These are phyloP conservation scores for Cosmorhoe ocellata DNA, from an alignment of 2,888 invertebrate genomes.

Conservation along the genomic window DNA sequence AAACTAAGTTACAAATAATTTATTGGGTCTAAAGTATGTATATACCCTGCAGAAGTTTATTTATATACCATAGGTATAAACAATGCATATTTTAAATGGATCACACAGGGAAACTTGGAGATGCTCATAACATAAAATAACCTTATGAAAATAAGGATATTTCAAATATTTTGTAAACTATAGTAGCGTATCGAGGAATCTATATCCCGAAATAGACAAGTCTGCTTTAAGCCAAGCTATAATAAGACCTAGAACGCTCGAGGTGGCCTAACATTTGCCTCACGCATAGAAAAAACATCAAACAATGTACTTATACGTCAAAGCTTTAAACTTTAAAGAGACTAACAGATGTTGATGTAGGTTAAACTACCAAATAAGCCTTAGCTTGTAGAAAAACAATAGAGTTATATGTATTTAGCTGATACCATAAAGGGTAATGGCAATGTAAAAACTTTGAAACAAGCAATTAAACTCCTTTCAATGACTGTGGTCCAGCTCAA, in stretches of 20 bases:
- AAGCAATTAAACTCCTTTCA: slow-evolving; percentile 16
- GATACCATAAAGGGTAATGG: slow-evolving; percentile 13
- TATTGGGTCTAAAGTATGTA: too few species aligned
- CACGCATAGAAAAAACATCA: slow-evolving; percentile 16
- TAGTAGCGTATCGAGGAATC: slow-evolving; percentile 21
- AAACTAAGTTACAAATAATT: too few species aligned
- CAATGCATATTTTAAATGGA: too few species aligned
- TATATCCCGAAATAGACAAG: slow-evolving; percentile 23
- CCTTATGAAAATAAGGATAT: too few species aligned
- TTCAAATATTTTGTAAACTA: too few species aligned
- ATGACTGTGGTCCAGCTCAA: too few species aligned
- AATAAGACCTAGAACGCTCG: slow-evolving; percentile 24
- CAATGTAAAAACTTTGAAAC: slow-evolving; percentile 3
- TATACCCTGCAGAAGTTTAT: too few species aligned
- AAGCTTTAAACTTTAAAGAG: slow-evolving; percentile 15
- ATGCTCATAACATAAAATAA: too few species aligned
- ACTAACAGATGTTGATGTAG: slow-evolving; percentile 29
- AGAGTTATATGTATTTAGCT: slow-evolving; percentile 20
- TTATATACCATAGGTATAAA: too few species aligned
- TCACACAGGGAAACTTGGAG: too few species aligned
- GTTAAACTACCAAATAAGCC: slow-evolving; percentile 25
- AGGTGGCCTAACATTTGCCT: slow-evolving; percentile 15
- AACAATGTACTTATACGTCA: too few species aligned
- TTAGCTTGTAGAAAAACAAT: slow-evolving; percentile 27
- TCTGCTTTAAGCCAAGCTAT: slow-evolving; percentile 22